Evolutionary conservation across 2,113 vertebrate species (phyloP).

Genomic region (Leptosomus discolor): DNA sequence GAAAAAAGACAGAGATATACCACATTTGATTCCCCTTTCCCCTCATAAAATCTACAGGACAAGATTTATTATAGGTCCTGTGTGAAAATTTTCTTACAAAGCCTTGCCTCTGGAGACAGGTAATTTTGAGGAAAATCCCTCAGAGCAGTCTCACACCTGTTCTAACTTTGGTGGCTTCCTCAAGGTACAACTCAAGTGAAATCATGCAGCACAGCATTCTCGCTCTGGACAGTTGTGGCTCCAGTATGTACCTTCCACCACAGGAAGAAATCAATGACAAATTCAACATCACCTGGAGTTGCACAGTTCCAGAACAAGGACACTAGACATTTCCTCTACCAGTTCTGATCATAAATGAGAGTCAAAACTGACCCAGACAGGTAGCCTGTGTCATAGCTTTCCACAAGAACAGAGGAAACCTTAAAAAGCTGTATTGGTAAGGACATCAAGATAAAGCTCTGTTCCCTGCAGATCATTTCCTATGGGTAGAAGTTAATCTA

Average conservation of each 20-base stretch:
- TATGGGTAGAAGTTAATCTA: not conserved
- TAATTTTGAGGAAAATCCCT: not conserved
- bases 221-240: accelerated
- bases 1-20: not conserved
- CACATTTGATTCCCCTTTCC: not conserved
- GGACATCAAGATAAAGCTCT: not conserved
- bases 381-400: not conserved
- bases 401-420: not conserved
- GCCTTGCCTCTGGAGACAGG: not conserved
- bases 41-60: not conserved
- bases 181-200: not conserved
- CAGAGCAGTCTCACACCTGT: not conserved
- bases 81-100: not conserved
- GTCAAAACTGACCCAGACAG: not conserved
- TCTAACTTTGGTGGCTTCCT: not conserved
- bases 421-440: not conserved
- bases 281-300: not conserved
- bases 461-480: not conserved
- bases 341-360: not conserved
- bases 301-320: not conserved
- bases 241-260: not conserved
- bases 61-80: not conserved
- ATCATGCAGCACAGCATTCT: accelerated
- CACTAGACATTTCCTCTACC: not conserved
- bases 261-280: not conserved